These are phyloP conservation scores for Myotis vivesi DNA, from an alignment of 2,797 vertebrate species.

Conservation along the genomic window DNA sequence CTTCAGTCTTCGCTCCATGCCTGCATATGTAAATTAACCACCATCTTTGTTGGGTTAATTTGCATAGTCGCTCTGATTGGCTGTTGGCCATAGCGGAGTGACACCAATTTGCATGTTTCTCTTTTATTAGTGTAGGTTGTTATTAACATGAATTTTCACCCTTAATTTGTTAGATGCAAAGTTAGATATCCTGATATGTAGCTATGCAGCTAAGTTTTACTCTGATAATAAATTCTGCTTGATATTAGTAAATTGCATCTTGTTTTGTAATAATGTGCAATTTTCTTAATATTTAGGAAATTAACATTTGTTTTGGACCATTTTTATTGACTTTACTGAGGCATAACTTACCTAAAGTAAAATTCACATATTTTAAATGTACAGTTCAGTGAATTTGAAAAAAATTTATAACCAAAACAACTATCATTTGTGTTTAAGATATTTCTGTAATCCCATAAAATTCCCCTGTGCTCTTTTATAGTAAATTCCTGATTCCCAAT, in stretches of 20 bases:
- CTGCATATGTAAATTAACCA: too few species aligned
- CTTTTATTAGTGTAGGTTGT: neutral
- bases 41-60: too few species aligned
- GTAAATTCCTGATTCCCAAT: neutral
- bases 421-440: neutral
- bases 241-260: neutral
- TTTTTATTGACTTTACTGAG: neutral
- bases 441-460: neutral
- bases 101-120: too few species aligned
- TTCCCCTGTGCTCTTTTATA: neutral
- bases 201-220: neutral
- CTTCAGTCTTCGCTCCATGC: too few species aligned
- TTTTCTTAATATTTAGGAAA: neutral
- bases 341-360: neutral
- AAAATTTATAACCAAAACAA: neutral
- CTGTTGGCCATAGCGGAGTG: too few species aligned
- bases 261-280: neutral
- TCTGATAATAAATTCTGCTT: neutral
- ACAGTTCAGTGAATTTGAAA: neutral
- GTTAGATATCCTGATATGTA: neutral
- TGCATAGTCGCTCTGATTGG: too few species aligned
- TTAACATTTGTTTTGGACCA: neutral
- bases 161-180: neutral
- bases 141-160: neutral
- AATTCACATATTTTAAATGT: neutral